These are phyloP conservation scores for Bucco capensis DNA, from an alignment of 2,113 vertebrate species.

Conservation along the genomic window DNA sequence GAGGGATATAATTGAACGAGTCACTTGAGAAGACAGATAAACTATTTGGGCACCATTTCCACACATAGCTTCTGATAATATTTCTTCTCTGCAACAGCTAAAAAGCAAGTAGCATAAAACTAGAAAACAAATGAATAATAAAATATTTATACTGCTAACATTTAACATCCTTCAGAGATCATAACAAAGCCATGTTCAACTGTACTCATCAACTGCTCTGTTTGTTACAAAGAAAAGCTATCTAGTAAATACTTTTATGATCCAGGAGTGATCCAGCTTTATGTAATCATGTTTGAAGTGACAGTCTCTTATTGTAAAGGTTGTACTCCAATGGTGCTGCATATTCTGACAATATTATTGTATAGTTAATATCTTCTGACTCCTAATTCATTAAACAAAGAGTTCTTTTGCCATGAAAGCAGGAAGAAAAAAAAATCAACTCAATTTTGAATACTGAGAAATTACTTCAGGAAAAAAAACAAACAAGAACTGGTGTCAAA, in stretches of 20 bases:
- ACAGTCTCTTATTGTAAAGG: neutral
- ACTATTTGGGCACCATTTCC: neutral
- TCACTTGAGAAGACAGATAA: neutral
- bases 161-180: neutral
- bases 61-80: neutral
- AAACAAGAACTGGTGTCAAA: neutral
- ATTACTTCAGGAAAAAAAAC: neutral
- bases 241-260: neutral
- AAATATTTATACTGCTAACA: neutral
- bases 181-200: neutral
- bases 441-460: neutral
- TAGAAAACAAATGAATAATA: neutral
- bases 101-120: neutral
- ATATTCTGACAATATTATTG: neutral
- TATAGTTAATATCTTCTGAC: neutral
- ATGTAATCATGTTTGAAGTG: neutral
- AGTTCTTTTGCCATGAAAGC: neutral
- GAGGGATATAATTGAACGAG: neutral
- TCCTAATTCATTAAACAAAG: neutral
- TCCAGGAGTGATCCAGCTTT: neutral
- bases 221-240: neutral
- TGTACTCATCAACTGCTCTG: neutral
- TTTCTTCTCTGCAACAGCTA: neutral
- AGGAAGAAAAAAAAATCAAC: neutral
- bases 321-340: neutral